phyloP scores from a whole-genome alignment of 2,113 vertebrate genomes.

The Piaya cayana region DNA sequence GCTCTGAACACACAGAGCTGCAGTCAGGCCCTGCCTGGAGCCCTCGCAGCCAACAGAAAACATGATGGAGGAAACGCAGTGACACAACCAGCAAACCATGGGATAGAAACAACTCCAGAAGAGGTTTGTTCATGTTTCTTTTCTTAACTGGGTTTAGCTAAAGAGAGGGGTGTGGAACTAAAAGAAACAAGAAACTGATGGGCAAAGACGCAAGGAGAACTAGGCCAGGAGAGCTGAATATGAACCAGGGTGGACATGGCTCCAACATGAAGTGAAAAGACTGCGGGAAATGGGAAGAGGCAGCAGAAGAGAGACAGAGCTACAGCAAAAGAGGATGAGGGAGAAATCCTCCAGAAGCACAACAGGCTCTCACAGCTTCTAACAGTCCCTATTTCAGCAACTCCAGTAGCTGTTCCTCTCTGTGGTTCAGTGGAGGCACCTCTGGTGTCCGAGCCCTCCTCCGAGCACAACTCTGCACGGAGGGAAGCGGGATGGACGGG shows the following conservation, averaged over 20 bases:
- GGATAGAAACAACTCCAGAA: background rate
- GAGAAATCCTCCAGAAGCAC: slow-evolving; percentile 11
- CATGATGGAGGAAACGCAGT: background rate
- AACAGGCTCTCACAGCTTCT: slow-evolving; percentile 4
- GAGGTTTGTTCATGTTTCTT: fast-evolving
- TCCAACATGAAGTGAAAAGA: slow-evolving; percentile 42
- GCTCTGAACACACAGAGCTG: background rate
- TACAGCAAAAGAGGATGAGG: slow-evolving; percentile 46
- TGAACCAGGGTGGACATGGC: background rate
- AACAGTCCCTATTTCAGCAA: slow-evolving; percentile 48
- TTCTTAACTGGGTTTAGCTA: background rate
- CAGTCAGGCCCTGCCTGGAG: background rate
- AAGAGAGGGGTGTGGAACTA: background rate
- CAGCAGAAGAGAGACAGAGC: background rate
- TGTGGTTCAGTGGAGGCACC: slow-evolving; percentile 54
- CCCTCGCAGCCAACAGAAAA: background rate
- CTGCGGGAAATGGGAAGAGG: background rate
- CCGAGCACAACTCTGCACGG: background rate
- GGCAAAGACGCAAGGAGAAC: background rate
- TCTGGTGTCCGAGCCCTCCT: slow-evolving; percentile 49
- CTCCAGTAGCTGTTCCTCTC: slow-evolving; percentile 67
- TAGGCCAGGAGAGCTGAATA: background rate
- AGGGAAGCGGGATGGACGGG: slow-evolving; percentile 42
- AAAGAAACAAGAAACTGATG: background rate
- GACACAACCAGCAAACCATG: background rate